These are phyloP conservation scores for Cremastinae sp. DNA, from an alignment of 2,888 invertebrate species.

Conservation along the genomic window DNA sequence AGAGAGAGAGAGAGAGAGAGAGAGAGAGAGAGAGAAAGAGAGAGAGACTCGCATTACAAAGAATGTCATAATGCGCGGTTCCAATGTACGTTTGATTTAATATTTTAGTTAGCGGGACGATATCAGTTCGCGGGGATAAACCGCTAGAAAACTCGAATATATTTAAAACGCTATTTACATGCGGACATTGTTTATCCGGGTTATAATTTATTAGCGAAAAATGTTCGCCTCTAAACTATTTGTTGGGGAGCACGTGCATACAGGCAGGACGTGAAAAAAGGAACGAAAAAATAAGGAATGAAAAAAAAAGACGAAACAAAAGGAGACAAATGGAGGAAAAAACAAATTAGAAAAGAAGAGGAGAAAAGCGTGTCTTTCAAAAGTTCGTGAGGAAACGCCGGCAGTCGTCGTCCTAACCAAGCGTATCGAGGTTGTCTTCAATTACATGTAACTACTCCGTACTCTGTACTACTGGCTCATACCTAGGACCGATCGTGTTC, in stretches of 20 bases:
- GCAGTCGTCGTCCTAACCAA: constrained; percentile 36
- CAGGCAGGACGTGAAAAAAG: too few species aligned
- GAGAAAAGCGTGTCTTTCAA: too few species aligned
- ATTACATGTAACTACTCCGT: constrained; percentile 58
- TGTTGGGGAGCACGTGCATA: too few species aligned
- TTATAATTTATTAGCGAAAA: constrained; percentile 54
- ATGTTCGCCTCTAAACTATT: constrained; percentile 45
- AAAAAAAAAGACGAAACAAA: too few species aligned
- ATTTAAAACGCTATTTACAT: constrained; percentile 26
- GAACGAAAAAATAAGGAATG: too few species aligned
- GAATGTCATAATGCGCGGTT: neutral
- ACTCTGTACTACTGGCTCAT: constrained; percentile 47
- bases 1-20: too few species aligned
- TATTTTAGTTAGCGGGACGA: constrained; percentile 17
- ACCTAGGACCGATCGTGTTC: constrained; percentile 56
- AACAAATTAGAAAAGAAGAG: too few species aligned
- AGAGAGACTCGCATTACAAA: too few species aligned
- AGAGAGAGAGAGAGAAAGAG: too few species aligned
- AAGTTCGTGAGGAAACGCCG: constrained; percentile 56
- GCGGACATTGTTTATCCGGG: constrained; percentile 12
- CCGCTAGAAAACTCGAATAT: constrained; percentile 25
- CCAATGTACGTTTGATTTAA: constrained; percentile 14
- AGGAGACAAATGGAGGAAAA: too few species aligned
- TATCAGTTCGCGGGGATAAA: constrained; percentile 49
- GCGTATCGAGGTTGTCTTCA: constrained; percentile 54